Base-by-base conservation (phyloP, 1,140 invertebrate species). In the Holcopasites calliopsidis region DNA sequence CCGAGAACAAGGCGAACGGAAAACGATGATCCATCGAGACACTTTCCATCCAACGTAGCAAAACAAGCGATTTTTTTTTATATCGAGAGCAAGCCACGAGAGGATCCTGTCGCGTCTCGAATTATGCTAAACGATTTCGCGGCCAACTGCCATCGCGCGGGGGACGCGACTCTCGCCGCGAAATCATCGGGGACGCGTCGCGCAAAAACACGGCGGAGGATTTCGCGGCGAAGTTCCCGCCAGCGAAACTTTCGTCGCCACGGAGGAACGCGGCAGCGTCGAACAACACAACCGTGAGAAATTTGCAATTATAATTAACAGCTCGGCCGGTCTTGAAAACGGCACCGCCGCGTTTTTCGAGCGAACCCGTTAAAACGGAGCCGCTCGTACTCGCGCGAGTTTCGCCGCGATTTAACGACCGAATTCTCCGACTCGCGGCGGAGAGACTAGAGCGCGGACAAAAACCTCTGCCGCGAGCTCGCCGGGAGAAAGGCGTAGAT, bases 71-170 rank as follows among this genome's bases (percentile, higher is more conserved):
- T 82, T 86, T 85, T 86, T 85, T n/a, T n/a, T n/a, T n/a, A n/a
- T 47, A 79, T 85, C 79, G 76, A 52, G 65, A 60, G 26, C 35
- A 26, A 62, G 47, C 31, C 35, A 33, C 18, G 40, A 26, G 23
- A 47, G 35, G 47, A 33, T 28, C 10, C 47, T 55, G 75, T 85
- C 83, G 79, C 72, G 80, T 77, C 79, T 79, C 79, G 86, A 89
- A 89, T 89, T 89, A 85, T 79, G 89, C 88, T 90, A 90, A 89
- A 89, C 86, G 68, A 77, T 84, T 83, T 85, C 77, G 49, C 84
- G 23, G 0, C 62, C 49, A 84, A 77, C 78, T 76, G 62, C 31
- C 42, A 38, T n/a, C n/a, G n/a, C n/a, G n/a, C n/a, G 28, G 47
- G 57, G 72, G 50, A 72, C 50, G 50, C 35, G 55, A 55, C 49